Evolutionary conservation across 2,888 invertebrate genomes (phyloP).

Genomic region (Phaonia tiefii): DNA sequence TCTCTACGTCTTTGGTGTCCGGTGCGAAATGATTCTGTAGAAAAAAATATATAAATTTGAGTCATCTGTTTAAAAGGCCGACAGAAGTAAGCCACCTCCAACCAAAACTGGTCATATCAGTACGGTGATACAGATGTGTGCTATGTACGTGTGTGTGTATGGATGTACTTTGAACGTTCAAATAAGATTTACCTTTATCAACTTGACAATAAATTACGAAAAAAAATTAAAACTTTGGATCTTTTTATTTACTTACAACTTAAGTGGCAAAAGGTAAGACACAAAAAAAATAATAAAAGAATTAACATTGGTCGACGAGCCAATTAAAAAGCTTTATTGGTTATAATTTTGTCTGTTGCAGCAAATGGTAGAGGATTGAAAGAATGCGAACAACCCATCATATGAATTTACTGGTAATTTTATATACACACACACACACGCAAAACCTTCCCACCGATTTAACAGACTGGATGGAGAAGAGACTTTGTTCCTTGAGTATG

Average conservation of each 20-base stretch:
- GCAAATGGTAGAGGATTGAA: slow-evolving; percentile 53
- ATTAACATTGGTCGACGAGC: slow-evolving; percentile 35
- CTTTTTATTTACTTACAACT: slow-evolving; percentile 46
- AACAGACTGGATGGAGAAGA: not conserved
- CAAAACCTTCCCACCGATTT: slow-evolving; percentile 25
- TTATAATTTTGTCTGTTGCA: slow-evolving; percentile 58
- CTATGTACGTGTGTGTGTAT: not conserved
- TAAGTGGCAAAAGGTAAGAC: slow-evolving; percentile 44
- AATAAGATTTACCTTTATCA: slow-evolving; percentile 54
- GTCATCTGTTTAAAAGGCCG: slow-evolving; percentile 36
- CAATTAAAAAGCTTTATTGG: slow-evolving; percentile 67
- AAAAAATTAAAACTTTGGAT: slow-evolving; percentile 49
- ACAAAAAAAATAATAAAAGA: slow-evolving; percentile 11
- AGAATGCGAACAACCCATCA: slow-evolving; percentile 49
- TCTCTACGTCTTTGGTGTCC: slow-evolving; percentile 5
- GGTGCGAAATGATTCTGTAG: slow-evolving; percentile 5
- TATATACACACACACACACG: slow-evolving; percentile 43
- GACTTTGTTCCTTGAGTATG: slow-evolving; percentile 50
- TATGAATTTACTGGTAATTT: slow-evolving; percentile 40
- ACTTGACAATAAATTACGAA: slow-evolving; percentile 61
- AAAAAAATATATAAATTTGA: slow-evolving; percentile 30
- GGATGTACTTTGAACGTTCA: slow-evolving; percentile 19
- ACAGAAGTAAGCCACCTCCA: slow-evolving; percentile 28
- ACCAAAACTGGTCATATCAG: not conserved
- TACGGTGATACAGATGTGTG: not conserved